Evolutionary conservation across 2,113 vertebrate genomes (phyloP).

Genomic region (Tauraco erythrolophus): DNA sequence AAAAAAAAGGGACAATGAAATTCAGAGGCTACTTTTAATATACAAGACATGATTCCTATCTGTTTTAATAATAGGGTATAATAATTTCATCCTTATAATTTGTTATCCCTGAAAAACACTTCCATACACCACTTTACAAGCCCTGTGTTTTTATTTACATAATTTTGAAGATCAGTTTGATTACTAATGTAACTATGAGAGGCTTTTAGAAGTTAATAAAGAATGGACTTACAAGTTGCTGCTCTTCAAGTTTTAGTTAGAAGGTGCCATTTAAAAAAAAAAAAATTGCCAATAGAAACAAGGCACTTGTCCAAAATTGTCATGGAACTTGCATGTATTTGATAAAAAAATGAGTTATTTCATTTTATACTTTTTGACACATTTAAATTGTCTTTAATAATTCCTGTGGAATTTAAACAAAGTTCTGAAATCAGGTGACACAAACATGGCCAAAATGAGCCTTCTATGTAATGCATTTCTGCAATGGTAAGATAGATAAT

Average conservation of each 20-base stretch:
- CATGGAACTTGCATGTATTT: neutral
- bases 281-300: neutral
- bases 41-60: neutral
- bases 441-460: fast-evolving
- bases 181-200: neutral
- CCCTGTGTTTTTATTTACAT: neutral
- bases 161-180: neutral
- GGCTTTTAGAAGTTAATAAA: neutral
- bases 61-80: neutral
- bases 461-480: neutral
- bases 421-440: neutral
- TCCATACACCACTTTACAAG: neutral
- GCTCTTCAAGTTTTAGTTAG: neutral
- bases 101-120: neutral
- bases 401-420: neutral
- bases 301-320: neutral
- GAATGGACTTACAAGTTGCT: neutral
- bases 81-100: neutral
- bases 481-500: neutral
- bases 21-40: neutral
- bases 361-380: neutral
- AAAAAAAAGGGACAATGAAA: neutral
- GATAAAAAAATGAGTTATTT: neutral
- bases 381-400: neutral
- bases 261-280: neutral